These are phyloP conservation scores for Trididemnum clinides DNA, from an alignment of 23 tunicate species.

Conservation along the genomic window DNA sequence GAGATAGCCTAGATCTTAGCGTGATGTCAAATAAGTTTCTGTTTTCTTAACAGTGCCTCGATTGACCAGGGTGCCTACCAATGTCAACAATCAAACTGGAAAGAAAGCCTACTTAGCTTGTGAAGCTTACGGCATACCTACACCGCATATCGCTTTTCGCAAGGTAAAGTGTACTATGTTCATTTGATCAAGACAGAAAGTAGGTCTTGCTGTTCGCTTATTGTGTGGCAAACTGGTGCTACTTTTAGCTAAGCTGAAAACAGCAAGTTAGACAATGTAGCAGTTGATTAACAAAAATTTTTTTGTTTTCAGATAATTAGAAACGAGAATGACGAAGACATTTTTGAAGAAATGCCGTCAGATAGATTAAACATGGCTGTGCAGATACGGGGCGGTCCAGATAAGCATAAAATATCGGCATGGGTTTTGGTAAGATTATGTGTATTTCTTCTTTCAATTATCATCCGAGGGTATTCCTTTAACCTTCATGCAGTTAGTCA, in stretches of 20 bases:
- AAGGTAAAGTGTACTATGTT: constrained; percentile 38
- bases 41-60: constrained; percentile 36
- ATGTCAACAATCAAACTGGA: constrained; percentile 46
- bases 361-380: constrained; percentile 53
- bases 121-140: constrained; percentile 61
- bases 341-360: constrained; percentile 53
- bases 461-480: too few species aligned
- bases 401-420: constrained; percentile 56
- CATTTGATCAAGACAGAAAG: too few species aligned
- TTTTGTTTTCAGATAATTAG: background rate
- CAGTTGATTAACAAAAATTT: too few species aligned
- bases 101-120: constrained; percentile 46
- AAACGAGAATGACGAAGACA: background rate
- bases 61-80: constrained; percentile 32
- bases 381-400: constrained; percentile 55
- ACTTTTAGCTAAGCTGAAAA: too few species aligned
- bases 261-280: too few species aligned
- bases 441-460: too few species aligned
- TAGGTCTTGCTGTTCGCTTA: too few species aligned
- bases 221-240: too few species aligned
- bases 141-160: constrained; percentile 45
- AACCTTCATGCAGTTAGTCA: too few species aligned
- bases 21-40: too few species aligned
- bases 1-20: too few species aligned
- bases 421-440: constrained; percentile 51